phyloP scores from a whole-genome alignment of 2,797 vertebrate species.

The Betta splendens region DNA sequence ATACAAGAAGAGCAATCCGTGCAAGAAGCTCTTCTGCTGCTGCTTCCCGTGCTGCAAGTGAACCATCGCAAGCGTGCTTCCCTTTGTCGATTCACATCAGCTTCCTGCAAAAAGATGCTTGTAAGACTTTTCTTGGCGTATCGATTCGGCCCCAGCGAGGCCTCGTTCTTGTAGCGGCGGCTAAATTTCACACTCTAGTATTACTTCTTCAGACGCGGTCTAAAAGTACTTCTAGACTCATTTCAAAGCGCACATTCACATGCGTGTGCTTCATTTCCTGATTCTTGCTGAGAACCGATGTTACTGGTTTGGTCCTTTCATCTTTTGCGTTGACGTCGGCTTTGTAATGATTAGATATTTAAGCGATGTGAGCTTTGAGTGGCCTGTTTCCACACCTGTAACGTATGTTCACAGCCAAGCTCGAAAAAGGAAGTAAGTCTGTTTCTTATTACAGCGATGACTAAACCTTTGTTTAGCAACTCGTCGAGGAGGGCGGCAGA shows the following conservation, averaged over 20 bases:
- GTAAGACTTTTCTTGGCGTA: conserved; percentile 3
- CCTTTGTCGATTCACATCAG: conserved; percentile 1
- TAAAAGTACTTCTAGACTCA: conserved; percentile 10
- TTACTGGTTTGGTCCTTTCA: not conserved
- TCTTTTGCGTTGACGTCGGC: conserved; percentile 13
- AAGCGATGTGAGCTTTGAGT: conserved; percentile 20
- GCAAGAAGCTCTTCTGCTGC: conserved; percentile 89
- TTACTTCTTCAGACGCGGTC: conserved; percentile 10
- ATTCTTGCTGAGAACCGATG: conserved; percentile 12
- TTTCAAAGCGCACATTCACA: conserved; percentile 49
- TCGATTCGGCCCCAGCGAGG: conserved; percentile 22
- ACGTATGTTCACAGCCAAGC: not conserved
- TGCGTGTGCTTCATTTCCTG: conserved; percentile 52
- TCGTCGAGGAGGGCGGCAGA: too few relatives aligned
- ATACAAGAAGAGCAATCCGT: conserved; percentile 90
- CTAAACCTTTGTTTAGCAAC: conserved; percentile 47
- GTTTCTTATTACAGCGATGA: conserved; percentile 16
- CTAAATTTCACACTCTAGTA: not conserved
- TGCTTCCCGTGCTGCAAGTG: conserved; percentile 88
- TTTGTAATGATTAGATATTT: conserved; percentile 13
- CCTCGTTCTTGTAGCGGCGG: not conserved
- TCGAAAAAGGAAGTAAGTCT: conserved; percentile 1
- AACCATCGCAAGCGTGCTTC: too few relatives aligned
- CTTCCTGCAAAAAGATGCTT: conserved; percentile 4
- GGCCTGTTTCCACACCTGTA: not conserved